These are phyloP conservation scores for Protonemura montana DNA, from an alignment of 2,888 invertebrate species.

Conservation along the genomic window DNA sequence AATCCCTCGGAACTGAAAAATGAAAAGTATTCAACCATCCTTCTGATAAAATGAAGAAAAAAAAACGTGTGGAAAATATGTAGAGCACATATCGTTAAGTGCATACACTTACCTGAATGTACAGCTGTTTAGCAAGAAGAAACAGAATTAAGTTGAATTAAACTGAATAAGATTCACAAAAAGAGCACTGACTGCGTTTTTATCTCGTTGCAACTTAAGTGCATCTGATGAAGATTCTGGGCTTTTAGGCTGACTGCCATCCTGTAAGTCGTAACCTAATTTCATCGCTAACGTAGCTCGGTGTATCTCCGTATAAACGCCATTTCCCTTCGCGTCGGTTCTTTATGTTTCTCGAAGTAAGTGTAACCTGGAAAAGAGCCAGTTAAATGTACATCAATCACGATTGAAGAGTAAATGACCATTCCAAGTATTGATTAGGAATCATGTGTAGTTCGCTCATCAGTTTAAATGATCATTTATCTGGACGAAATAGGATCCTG, in stretches of 20 bases:
- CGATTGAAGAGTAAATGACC: conserved; percentile 21
- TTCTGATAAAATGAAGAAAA: neutral
- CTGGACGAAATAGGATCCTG: conserved; percentile 8
- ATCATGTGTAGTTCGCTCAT: neutral
- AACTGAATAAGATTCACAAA: neutral
- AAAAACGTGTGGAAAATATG: neutral
- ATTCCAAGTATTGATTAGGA: conserved; percentile 9
- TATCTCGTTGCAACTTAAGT: neutral
- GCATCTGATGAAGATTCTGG: neutral
- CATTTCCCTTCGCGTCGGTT: neutral
- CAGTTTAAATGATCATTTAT: conserved; percentile 22
- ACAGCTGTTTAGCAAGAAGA: neutral
- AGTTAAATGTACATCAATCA: neutral
- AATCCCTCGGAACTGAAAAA: neutral
- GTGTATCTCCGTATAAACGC: neutral
- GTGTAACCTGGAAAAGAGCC: conserved; percentile 3
- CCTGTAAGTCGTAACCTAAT: neutral
- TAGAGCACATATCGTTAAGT: too few relatives aligned
- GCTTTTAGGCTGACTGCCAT: neutral
- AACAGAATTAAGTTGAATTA: neutral
- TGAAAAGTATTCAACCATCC: neutral
- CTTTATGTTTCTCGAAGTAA: neutral
- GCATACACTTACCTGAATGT: too few relatives aligned
- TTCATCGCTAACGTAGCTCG: neutral
- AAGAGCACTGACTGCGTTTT: neutral